Conservation (phyloP, 2,797 vertebrate species). For the Bovichtus variegatus region DNA sequence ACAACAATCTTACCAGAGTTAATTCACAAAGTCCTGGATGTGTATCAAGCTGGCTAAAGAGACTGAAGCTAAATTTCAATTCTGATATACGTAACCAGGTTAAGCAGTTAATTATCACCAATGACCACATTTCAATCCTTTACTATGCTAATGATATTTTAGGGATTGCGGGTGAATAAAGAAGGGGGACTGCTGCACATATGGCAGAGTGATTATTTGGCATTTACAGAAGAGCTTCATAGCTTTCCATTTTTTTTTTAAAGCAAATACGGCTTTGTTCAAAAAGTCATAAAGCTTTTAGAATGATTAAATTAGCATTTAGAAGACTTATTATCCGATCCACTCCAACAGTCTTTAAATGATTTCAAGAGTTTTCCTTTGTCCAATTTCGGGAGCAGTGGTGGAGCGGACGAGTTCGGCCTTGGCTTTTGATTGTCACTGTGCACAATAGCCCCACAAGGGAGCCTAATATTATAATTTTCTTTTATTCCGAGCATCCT, state of each 20-base stretch:
- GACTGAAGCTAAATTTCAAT: not conserved
- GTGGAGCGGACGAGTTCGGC: not conserved
- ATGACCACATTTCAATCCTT: not conserved
- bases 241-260: not conserved
- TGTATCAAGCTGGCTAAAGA: not conserved
- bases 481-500: conserved; percentile 7
- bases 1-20: not conserved
- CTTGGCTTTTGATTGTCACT: conserved; percentile 17
- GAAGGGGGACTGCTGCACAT: not conserved
- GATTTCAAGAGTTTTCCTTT: not conserved
- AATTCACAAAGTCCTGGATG: not conserved
- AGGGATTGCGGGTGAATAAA: not conserved
- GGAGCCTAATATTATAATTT: not conserved
- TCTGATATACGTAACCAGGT: not conserved
- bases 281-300: not conserved
- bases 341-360: not conserved
- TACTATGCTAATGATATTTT: not conserved
- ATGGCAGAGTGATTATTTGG: too few species aligned
- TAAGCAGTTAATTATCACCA: not conserved
- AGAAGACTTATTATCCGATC: not conserved
- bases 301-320: not conserved
- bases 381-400: not conserved
- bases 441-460: not conserved
- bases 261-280: not conserved
- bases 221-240: not conserved